Evolutionary conservation across 2,797 vertebrate genomes (phyloP).

Genomic region (Poeciliopsis infans): DNA sequence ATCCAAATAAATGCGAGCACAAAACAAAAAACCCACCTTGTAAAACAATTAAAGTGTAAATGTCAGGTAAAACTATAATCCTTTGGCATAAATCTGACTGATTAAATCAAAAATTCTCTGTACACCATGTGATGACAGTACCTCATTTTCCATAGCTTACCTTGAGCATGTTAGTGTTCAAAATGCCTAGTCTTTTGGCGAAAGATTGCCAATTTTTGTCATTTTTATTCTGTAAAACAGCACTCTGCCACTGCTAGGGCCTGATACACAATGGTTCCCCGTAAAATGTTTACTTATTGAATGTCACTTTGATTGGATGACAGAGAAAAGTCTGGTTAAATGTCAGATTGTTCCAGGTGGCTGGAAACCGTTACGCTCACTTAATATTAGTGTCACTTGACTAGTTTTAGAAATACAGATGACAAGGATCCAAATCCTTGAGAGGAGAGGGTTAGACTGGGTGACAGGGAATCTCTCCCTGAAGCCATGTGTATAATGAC

Average conservation of each 20-base stretch:
- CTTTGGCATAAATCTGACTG: not conserved
- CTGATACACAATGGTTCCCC: conserved; percentile 5
- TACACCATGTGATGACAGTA: not conserved
- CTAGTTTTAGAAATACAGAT: conserved; percentile 68
- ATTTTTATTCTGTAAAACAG: conserved; percentile 17
- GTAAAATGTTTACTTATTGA: conserved; percentile 29
- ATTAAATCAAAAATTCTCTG: conserved; percentile 4
- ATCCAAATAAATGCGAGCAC: conserved; percentile 32
- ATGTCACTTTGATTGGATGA: conserved; percentile 46
- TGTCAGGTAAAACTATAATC: conserved; percentile 19
- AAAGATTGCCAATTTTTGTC: not conserved
- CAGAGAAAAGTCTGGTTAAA: conserved; percentile 40
- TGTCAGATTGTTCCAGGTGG: conserved; percentile 60
- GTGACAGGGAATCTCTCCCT: conserved; percentile 67
- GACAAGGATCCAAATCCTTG: conserved; percentile 62
- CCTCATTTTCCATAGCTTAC: conserved; percentile 3
- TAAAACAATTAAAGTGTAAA: conserved; percentile 28
- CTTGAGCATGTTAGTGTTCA: conserved; percentile 2
- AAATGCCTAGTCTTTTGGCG: not conserved
- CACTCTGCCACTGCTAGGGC: conserved; percentile 2
- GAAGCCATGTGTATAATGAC: conserved; percentile 72
- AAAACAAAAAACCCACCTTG: conserved; percentile 27
- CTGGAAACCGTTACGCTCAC: conserved; percentile 57
- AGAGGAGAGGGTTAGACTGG: conserved; percentile 58
- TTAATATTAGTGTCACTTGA: conserved; percentile 69